Evolutionary conservation across 2,113 vertebrate species (phyloP).

Genomic region (Calypte anna): DNA sequence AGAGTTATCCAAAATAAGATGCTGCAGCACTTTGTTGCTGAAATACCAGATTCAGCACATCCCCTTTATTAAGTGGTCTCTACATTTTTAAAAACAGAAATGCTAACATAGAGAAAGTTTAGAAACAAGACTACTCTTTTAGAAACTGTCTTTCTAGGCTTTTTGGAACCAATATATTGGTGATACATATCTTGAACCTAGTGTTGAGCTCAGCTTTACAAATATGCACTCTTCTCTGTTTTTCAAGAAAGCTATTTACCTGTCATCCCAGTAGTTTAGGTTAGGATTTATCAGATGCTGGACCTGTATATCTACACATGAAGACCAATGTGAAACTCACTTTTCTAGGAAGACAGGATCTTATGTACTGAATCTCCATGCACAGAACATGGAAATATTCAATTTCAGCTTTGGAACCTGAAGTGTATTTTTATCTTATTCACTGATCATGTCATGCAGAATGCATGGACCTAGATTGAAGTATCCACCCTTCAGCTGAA

Average conservation of each 20-base stretch:
- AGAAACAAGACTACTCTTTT: not conserved
- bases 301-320: not conserved
- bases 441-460: not conserved
- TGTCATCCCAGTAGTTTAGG: not conserved
- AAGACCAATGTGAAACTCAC: not conserved
- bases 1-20: not conserved
- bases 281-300: not conserved
- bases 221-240: not conserved
- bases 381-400: not conserved
- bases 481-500: not conserved
- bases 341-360: not conserved
- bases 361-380: not conserved
- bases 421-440: not conserved
- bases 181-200: not conserved
- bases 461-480: not conserved
- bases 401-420: not conserved
- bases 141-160: not conserved
- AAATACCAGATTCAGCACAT: not conserved
- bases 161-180: not conserved
- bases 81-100: not conserved
- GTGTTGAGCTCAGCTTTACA: not conserved
- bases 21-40: accelerated
- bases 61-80: not conserved
- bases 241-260: not conserved
- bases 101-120: not conserved